Conservation (phyloP, 2,113 vertebrate species). For the Bubo scandiacus region DNA sequence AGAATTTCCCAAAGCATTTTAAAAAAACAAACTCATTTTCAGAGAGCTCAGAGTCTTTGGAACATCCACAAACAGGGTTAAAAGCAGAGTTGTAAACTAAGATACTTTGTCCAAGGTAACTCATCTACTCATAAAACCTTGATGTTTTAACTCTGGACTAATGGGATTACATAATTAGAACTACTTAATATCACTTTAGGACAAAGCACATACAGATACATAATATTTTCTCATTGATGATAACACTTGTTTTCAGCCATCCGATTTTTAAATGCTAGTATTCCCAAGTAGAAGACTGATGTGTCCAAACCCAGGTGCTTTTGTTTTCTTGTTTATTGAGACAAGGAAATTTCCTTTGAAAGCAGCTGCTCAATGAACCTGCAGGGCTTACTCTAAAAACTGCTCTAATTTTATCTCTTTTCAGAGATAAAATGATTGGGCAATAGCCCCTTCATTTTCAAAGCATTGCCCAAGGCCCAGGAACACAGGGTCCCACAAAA, state of each 20-base stretch:
- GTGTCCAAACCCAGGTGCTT: not conserved
- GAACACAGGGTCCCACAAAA: not conserved
- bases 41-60: not conserved
- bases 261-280: not conserved
- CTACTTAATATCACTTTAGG: not conserved
- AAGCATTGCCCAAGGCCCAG: slow-evolving; percentile 47
- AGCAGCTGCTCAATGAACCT: slow-evolving; percentile 47
- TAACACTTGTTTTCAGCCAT: not conserved
- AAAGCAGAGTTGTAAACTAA: not conserved
- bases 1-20: not conserved
- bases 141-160: not conserved
- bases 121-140: not conserved
- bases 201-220: not conserved
- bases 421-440: slow-evolving; percentile 33
- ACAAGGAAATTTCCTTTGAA: slow-evolving; percentile 54
- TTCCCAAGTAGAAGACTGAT: not conserved
- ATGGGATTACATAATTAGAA: slow-evolving; percentile 6
- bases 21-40: not conserved
- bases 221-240: not conserved
- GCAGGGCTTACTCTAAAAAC: slow-evolving; percentile 18
- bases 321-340: not conserved
- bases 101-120: not conserved
- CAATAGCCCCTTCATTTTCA: slow-evolving; percentile 49
- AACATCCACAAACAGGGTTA: not conserved
- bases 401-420: slow-evolving; percentile 47